Evolutionary conservation across 2,113 vertebrate species (phyloP).

Genomic region (Hydrolagus affinis): DNA sequence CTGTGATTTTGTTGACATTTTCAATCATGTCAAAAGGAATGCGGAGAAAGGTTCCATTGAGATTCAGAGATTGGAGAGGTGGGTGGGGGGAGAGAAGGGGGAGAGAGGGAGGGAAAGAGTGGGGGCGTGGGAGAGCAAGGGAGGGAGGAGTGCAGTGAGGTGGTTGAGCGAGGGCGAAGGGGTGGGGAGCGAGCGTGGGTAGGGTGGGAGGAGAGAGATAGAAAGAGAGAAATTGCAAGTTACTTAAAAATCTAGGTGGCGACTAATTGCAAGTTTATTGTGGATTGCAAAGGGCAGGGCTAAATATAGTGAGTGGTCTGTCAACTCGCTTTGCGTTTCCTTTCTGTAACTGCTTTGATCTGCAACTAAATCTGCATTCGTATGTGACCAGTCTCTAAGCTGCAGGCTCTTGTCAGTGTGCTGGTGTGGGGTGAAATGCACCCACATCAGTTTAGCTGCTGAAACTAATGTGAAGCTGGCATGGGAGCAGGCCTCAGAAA

Average conservation of each 20-base stretch:
- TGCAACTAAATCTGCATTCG: not conserved
- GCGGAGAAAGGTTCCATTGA: conserved; percentile 14
- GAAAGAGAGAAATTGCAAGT: not conserved
- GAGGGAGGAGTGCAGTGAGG: too few relatives aligned
- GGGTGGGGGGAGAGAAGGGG: not conserved
- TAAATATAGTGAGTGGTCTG: not conserved
- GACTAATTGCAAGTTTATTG: conserved; percentile 20
- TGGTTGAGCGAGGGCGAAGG: too few relatives aligned
- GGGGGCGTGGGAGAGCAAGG: too few relatives aligned
- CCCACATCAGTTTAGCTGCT: not conserved
- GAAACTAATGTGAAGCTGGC: conserved; percentile 18
- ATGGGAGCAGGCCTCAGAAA: not conserved
- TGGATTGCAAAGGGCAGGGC: not conserved
- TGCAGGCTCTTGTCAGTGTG: not conserved
- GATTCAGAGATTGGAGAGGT: not conserved
- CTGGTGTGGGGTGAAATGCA: not conserved
- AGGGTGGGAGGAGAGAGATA: not conserved
- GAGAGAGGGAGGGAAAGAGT: not conserved
- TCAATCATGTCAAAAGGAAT: conserved; percentile 27
- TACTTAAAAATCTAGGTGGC: not conserved
- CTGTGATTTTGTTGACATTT: conserved; percentile 27
- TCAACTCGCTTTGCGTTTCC: conserved; percentile 10
- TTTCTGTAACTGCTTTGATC: not conserved
- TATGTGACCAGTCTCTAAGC: not conserved
- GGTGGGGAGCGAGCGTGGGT: too few relatives aligned